These are phyloP conservation scores for Gephyroberyx darwinii DNA, from an alignment of 2,797 vertebrate species.

Conservation along the genomic window DNA sequence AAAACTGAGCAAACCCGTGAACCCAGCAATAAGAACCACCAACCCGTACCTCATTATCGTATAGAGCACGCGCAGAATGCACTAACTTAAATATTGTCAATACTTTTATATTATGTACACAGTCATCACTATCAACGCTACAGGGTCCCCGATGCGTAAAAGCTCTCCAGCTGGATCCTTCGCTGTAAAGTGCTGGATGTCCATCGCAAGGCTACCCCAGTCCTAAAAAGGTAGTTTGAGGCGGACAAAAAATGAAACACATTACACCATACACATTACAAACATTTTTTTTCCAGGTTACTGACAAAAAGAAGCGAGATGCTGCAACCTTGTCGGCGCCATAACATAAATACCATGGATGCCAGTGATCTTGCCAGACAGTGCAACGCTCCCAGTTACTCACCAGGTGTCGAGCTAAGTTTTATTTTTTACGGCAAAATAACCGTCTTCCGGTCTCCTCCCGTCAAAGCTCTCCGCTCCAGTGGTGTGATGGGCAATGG, in stretches of 20 bases:
- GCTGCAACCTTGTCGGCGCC: background rate
- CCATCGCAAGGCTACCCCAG: conserved; percentile 6
- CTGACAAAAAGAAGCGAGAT: background rate
- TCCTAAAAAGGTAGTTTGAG: conserved; percentile 8
- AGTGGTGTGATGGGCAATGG: too few species aligned
- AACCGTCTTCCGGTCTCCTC: conserved; percentile 5
- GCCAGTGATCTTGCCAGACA: background rate
- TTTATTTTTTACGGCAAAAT: background rate
- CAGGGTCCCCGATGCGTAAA: conserved; percentile 62
- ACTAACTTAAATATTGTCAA: background rate
- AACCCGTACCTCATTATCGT: conserved; percentile 68
- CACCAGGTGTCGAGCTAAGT: conserved; percentile 3
- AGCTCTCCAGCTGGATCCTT: conserved; percentile 49
- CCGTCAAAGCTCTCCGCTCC: too few species aligned
- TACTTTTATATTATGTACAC: background rate
- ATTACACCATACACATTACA: background rate
- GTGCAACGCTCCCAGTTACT: conserved; percentile 25
- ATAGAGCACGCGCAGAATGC: conserved; percentile 12
- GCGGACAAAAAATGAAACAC: background rate
- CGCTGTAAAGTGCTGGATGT: conserved; percentile 25
- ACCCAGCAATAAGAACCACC: conserved; percentile 76
- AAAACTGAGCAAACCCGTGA: conserved; percentile 82
- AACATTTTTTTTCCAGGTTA: background rate
- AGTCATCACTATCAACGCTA: conserved; percentile 18
- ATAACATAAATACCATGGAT: background rate